Base-by-base conservation (phyloP, 2,888 invertebrate genomes). In the Pecten maximus region DNA sequence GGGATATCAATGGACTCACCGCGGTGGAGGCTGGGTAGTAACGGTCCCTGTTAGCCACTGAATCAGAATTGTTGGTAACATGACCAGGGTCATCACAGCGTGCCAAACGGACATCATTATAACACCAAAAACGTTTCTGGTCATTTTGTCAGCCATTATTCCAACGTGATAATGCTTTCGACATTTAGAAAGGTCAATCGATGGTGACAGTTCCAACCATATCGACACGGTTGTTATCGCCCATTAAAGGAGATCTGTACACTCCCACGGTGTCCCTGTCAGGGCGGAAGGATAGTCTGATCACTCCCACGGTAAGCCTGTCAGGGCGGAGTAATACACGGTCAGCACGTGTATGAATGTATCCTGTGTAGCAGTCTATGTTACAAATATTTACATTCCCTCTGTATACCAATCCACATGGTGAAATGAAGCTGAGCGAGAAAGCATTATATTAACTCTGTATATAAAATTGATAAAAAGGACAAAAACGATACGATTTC, bases 401-500 rank as follows among this genome's bases (percentile, higher is more conserved):
- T 60, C 28, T 10, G 74, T 74, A 74, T 35, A 74, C 74, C 74
- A 10, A 74, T 74, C 2, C 74, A 16, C 74, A 74, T 74, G 74
- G 74, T 35, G 74, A 74, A 74, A 35, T 74, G 74, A 74, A 19
- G 35, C 74, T 28, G 74, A 35, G 35, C 10, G 28, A 74, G 74
- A 74, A 74, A 35, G 74, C 74, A 74, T 74, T 35, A 74, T 74
- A 35, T 74, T 35, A 74, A 74, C 74, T 28, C 74, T 35, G 74
- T 74, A 74, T 74, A 74, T 74, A 74, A 74, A 74, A 74, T 74
- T 74, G 74, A 74, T 74, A 74, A 74, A 74, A 28, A 12, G 74
- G 74, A 74, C 74, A 74, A 74, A 74, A 74, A 74, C 60, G 74
- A 74, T 74, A 74, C 74, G 35, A 74, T 74, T 74, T 74, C 35